phyloP scores from a whole-genome alignment of 2,797 vertebrate species.

The Intellagama lesueurii region DNA sequence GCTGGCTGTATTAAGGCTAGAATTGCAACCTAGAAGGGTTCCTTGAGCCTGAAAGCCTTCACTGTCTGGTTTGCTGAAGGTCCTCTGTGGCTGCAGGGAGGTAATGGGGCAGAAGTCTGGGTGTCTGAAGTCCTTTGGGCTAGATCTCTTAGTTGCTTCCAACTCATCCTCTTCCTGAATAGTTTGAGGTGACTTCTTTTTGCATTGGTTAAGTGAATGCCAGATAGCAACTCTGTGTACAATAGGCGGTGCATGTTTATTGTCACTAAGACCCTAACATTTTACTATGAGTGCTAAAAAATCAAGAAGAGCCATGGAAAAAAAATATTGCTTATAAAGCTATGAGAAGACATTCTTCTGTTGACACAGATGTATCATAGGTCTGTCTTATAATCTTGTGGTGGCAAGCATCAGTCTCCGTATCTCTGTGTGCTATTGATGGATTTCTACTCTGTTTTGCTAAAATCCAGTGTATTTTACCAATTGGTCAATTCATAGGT shows the following conservation, averaged over 20 bases:
- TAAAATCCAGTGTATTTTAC: slow-evolving; percentile 27
- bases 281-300: not conserved
- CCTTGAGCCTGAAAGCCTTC: not conserved
- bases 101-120: not conserved
- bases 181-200: not conserved
- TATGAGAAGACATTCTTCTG: not conserved
- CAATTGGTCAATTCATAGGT: slow-evolving; percentile 15
- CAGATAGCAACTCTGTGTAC: not conserved
- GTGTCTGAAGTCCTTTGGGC: not conserved
- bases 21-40: not conserved
- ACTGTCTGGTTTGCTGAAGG: not conserved
- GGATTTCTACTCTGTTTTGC: too few relatives aligned
- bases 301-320: not conserved
- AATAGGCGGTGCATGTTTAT: not conserved
- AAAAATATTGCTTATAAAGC: not conserved
- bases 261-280: not conserved
- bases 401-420: slow-evolving; percentile 47
- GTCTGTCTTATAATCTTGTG: slow-evolving; percentile 20
- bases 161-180: not conserved
- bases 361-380: slow-evolving; percentile 1
- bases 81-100: not conserved
- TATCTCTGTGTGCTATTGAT: slow-evolving; percentile 1
- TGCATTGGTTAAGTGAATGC: not conserved
- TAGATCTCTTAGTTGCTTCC: not conserved
- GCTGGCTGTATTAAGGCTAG: not conserved